phyloP scores from a whole-genome alignment of 2,113 vertebrate species.

The Nothobranchius furzeri region DNA sequence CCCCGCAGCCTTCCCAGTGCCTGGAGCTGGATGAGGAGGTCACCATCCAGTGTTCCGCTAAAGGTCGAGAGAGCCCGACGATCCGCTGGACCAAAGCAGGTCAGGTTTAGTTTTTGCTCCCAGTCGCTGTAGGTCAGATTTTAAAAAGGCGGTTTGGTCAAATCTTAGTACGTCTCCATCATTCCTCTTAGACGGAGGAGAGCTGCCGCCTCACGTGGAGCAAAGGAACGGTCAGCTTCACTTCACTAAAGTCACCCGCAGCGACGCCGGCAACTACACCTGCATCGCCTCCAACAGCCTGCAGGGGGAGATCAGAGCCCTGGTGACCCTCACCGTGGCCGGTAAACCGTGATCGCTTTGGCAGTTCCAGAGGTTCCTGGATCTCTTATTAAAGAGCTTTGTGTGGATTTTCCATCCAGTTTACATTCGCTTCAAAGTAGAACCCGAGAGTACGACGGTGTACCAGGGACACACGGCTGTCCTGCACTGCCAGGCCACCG shows the following conservation, averaged over 20 bases:
- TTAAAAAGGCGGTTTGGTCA: neutral
- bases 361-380: too few species aligned
- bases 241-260: constrained; percentile 88
- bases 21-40: constrained; percentile 92
- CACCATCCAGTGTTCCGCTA: constrained; percentile 90
- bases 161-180: constrained; percentile 13
- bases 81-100: constrained; percentile 93
- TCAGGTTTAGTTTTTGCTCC: constrained; percentile 46
- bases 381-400: constrained; percentile 19
- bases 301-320: constrained; percentile 91
- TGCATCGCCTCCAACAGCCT: constrained; percentile 91
- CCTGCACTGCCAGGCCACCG: constrained; percentile 93
- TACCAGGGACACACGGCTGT: constrained; percentile 95
- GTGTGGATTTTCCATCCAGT: constrained; percentile 70
- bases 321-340: constrained; percentile 89
- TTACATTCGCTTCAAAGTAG: constrained; percentile 89
- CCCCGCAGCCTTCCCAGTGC: constrained; percentile 89
- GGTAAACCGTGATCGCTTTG: constrained; percentile 70
- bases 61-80: constrained; percentile 86
- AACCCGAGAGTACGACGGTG: constrained; percentile 91
- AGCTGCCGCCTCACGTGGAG: constrained; percentile 82
- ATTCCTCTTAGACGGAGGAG: constrained; percentile 84
- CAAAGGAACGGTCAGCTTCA: constrained; percentile 86
- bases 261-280: constrained; percentile 90
- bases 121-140: constrained; percentile 6